phyloP scores from a whole-genome alignment of 2,797 vertebrate species.

The Prionace glauca region DNA sequence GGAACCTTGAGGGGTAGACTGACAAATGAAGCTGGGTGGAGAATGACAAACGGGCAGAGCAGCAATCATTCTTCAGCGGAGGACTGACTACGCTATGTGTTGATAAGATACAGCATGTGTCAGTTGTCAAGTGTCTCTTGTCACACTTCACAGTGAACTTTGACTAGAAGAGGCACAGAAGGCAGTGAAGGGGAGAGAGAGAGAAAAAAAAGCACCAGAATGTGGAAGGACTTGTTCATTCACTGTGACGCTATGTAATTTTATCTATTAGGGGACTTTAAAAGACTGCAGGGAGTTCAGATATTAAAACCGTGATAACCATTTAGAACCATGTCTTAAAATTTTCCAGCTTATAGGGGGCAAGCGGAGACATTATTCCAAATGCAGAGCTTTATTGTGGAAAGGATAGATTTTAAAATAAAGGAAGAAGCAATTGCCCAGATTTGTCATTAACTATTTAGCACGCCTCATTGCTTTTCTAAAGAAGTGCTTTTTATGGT shows the following conservation, averaged over 20 bases:
- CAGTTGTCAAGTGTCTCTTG: slow-evolving; percentile 77
- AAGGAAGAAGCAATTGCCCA: slow-evolving; percentile 25
- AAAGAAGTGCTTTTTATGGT: slow-evolving; percentile 34
- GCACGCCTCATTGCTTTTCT: slow-evolving; percentile 33
- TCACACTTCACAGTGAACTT: slow-evolving; percentile 86
- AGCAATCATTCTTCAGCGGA: slow-evolving; percentile 80
- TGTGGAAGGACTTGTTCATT: slow-evolving; percentile 92
- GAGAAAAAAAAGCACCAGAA: slow-evolving; percentile 46
- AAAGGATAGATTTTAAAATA: slow-evolving; percentile 29
- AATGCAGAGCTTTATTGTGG: slow-evolving; percentile 31
- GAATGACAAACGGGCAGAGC: slow-evolving; percentile 86
- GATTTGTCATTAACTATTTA: slow-evolving; percentile 37
- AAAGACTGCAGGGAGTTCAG: slow-evolving; percentile 26
- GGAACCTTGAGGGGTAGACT: slow-evolving; percentile 32
- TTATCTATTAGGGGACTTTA: slow-evolving; percentile 63
- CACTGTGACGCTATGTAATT: slow-evolving; percentile 99
- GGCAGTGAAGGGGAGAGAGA: slow-evolving; percentile 95
- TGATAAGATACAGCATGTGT: slow-evolving; percentile 82
- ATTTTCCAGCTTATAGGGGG: slow-evolving; percentile 24
- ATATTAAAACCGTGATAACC: slow-evolving; percentile 35
- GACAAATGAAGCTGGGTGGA: slow-evolving; percentile 56
- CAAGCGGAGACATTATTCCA: neutral
- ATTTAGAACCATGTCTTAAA: slow-evolving; percentile 32
- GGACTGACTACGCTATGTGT: slow-evolving; percentile 71
- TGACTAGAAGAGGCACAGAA: slow-evolving; percentile 76